A percentile compares a stretch with the other conserved stretches of the same genome.
Evolutionary conservation across 2,888 invertebrate genomes (phyloP).

Genomic region (Fragum fragum): DNA sequence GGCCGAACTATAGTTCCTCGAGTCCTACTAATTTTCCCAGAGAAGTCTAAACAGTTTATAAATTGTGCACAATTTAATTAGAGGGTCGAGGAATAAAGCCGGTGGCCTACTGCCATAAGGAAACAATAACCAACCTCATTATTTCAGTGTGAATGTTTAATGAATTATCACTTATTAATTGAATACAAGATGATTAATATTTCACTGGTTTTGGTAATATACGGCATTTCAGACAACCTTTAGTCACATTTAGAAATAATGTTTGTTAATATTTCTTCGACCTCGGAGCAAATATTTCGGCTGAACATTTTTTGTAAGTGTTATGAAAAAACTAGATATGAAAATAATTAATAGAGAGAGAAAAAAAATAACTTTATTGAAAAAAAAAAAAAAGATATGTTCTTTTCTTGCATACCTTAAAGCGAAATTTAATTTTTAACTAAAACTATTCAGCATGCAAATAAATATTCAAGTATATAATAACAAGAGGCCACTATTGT

Average conservation of each 20-base stretch:
- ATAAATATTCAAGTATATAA: too few relatives aligned
- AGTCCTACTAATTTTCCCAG: constrained; percentile 69
- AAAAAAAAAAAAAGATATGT: too few relatives aligned
- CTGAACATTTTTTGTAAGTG: too few relatives aligned
- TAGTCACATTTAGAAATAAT: constrained; percentile 52
- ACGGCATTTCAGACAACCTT: constrained; percentile 54
- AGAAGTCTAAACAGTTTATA: constrained; percentile 82
- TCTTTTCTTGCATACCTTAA: too few relatives aligned
- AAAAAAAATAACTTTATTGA: too few relatives aligned
- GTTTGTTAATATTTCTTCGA: constrained; percentile 27
- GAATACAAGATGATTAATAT: constrained; percentile 77
- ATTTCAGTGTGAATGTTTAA: constrained; percentile 74
- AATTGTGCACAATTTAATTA: constrained; percentile 79
- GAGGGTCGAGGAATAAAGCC: constrained; percentile 54
- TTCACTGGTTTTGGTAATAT: constrained; percentile 68
- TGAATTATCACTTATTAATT: constrained; percentile 73
- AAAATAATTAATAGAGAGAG: too few relatives aligned
- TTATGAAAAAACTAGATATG: too few relatives aligned
- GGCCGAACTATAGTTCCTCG: constrained; percentile 57
- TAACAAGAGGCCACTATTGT: too few relatives aligned
- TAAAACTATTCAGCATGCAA: too few relatives aligned
- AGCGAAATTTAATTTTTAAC: too few relatives aligned
- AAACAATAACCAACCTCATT: constrained; percentile 76
- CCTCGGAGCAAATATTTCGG: too few relatives aligned
- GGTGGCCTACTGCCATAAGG: constrained; percentile 71